phyloP scores from a whole-genome alignment of 2,888 invertebrate genomes.

The Trissoscelio sp. region DNA sequence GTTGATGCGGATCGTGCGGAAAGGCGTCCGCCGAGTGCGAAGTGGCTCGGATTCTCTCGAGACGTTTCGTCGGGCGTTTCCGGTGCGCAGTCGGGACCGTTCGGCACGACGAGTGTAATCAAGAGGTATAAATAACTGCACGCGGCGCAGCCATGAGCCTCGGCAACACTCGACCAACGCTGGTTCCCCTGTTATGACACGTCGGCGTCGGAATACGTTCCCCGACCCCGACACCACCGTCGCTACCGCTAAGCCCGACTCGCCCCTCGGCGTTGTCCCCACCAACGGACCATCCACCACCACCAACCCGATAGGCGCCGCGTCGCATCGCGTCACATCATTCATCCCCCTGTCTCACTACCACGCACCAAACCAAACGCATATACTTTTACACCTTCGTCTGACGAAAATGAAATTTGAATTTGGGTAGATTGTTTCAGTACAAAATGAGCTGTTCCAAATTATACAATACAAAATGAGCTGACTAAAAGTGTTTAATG shows the following conservation, averaged over 20 bases:
- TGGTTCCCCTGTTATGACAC: conserved; percentile 76
- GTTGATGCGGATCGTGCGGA: conserved; percentile 58
- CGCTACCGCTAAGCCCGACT: conserved; percentile 53
- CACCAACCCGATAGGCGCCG: conserved; percentile 37
- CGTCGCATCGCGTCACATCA: conserved; percentile 58
- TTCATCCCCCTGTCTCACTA: conserved; percentile 32
- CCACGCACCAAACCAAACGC: too few species aligned
- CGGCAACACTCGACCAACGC: conserved; percentile 71
- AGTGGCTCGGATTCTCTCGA: conserved; percentile 57
- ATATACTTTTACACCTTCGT: conserved; percentile 36
- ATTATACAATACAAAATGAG: too few species aligned
- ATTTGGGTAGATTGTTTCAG: too few species aligned
- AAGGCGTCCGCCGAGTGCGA: conserved; percentile 50
- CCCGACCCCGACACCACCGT: conserved; percentile 65
- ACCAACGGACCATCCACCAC: neutral
- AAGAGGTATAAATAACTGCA: conserved; percentile 81
- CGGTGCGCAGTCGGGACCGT: conserved; percentile 70
- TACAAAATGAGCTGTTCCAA: too few species aligned
- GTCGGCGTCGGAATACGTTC: conserved; percentile 62
- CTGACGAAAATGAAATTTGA: too few species aligned
- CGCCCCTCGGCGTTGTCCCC: conserved; percentile 5
- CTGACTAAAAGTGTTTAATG: too few species aligned
- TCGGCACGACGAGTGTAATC: conserved; percentile 78
- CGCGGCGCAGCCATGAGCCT: conserved; percentile 76
- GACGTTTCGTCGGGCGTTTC: conserved; percentile 72